Base-by-base conservation (phyloP, 2,888 invertebrate species). In the Acholoe squamosa region DNA sequence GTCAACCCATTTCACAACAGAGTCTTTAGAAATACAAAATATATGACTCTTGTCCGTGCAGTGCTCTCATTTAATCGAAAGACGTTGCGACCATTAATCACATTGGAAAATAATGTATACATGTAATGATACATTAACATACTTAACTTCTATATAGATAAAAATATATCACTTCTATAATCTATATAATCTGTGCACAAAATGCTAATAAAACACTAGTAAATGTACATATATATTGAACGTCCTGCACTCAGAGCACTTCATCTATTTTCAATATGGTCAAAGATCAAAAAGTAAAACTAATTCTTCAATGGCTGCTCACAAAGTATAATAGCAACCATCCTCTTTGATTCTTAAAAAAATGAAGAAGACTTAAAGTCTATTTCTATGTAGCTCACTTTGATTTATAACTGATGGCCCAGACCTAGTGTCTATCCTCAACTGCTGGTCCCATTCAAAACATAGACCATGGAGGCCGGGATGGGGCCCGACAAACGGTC, bases 251-350 rank as follows among this genome's bases (percentile, higher is more conserved):
- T 19, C n/a, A n/a, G 1, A 3, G 61, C 19, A 7, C 12, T 43
- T 3, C 10, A 43, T 43, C 43, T 61, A 61, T 61, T 19, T 61
- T n/a, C 61, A 61, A 61, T 61, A 43, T 43, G 43, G 43, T 61
- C 61, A 61, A 12, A 61, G 19, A 61, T 61, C 19, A 61, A 61
- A 61, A 3, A 61, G 19, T 12, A 61, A 61, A 61, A 61, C 7
- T 61, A 61, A n/a, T 61, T 61, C 22, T 61, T 61, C 61, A 61
- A 61, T n/a, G n/a, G 61, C 61, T 61, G 61, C 19, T 61, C 61
- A 43, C 43, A 43, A 10, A 43, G 61, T 61, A 61, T 61, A 43
- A 61, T 61, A 61, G 61, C 61, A 61, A 61, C 19, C 61, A 61
- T n/a, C 43, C 14, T 61, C 61, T 3, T 19, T 14, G 22, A 61